Conservation (phyloP, 1,140 invertebrate species). For the Tenebrio molitor region DNA sequence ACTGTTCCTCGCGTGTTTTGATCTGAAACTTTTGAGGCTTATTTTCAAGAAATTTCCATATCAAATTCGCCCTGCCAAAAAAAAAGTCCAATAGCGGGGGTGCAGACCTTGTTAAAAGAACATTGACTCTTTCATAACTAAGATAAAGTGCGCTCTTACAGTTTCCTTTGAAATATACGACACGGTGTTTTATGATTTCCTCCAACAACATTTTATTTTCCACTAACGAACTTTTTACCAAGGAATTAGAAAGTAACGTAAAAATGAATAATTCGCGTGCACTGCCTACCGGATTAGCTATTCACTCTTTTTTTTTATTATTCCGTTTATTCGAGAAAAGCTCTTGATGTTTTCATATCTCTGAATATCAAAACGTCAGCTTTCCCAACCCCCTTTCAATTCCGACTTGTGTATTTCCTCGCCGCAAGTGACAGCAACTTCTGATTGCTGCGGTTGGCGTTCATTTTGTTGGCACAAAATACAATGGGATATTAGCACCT, state of each 20-base stretch:
- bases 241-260: slow-evolving; percentile 1
- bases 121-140: slow-evolving; percentile 36
- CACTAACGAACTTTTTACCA: background rate
- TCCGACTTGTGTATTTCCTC: background rate
- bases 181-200: slow-evolving; percentile 22
- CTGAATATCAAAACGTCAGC: too few relatives aligned
- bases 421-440: background rate
- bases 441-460: background rate
- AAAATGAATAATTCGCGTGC: too few relatives aligned
- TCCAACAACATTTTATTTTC: slow-evolving; percentile 2
- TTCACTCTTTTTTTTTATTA: too few relatives aligned
- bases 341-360: background rate
- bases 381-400: too few relatives aligned
- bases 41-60: slow-evolving; percentile 26
- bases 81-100: slow-evolving; percentile 12
- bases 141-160: slow-evolving; percentile 24
- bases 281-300: too few relatives aligned
- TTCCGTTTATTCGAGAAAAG: too few relatives aligned
- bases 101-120: slow-evolving; percentile 28
- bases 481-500: slow-evolving; percentile 12
- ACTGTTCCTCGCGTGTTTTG: slow-evolving; percentile 19
- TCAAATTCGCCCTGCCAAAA: slow-evolving; percentile 9
- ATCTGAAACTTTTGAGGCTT: slow-evolving; percentile 24
- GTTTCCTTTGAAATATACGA: slow-evolving; percentile 4
- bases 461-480: slow-evolving; percentile 1